Evolutionary conservation across 2,797 vertebrate species (phyloP).

Genomic region (Odontamblyopus rebecca): DNA sequence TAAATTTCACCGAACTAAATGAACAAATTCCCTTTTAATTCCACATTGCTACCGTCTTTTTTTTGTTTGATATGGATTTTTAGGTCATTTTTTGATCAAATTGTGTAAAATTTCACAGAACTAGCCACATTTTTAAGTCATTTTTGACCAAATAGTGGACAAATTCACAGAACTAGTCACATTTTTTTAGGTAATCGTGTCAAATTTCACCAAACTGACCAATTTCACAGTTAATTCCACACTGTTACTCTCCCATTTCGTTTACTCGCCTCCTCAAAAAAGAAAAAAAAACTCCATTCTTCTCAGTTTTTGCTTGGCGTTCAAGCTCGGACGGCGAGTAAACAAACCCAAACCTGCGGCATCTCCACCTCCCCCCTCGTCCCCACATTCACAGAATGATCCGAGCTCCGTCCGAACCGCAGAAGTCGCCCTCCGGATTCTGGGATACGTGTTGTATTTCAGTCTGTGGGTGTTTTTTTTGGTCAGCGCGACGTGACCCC

Average conservation of each 20-base stretch:
- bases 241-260: too few species aligned
- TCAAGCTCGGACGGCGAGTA: too few species aligned
- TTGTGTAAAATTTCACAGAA: too few species aligned
- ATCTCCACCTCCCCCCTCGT: conserved; percentile 19
- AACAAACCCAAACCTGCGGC: not conserved
- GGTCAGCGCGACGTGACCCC: conserved; percentile 87
- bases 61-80: too few species aligned
- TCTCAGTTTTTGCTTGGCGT: too few species aligned
- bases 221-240: not conserved
- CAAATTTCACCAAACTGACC: not conserved
- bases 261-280: not conserved
- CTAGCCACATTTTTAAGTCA: not conserved
- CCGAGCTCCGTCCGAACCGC: conserved; percentile 61
- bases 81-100: too few species aligned
- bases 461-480: too few species aligned
- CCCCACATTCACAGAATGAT: conserved; percentile 93
- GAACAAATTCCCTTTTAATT: too few species aligned
- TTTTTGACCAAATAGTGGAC: not conserved
- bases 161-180: too few species aligned
- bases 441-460: not conserved
- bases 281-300: not conserved
- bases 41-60: too few species aligned
- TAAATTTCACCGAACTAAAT: too few species aligned
- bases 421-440: conserved; percentile 37
- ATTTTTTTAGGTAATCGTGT: too few species aligned